phyloP scores from a whole-genome alignment of 2,888 invertebrate species.

The Drosophila ochracea region DNA sequence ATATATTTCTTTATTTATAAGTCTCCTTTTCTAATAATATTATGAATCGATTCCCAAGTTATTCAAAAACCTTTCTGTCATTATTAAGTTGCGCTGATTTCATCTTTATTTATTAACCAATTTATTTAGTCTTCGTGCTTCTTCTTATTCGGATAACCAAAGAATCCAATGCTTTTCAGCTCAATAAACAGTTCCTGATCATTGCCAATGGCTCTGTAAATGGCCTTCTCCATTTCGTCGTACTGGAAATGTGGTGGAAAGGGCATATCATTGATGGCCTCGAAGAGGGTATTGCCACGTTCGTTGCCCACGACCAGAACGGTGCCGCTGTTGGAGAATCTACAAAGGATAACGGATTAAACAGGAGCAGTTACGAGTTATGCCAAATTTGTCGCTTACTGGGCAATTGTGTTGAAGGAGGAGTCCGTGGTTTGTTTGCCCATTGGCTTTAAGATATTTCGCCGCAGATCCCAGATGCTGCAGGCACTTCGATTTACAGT shows the following conservation, averaged over 20 bases:
- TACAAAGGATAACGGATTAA: constrained; percentile 42
- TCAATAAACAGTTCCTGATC: constrained; percentile 88
- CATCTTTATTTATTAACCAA: background rate
- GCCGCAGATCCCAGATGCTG: constrained; percentile 92
- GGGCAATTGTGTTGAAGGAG: constrained; percentile 72
- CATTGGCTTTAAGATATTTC: constrained; percentile 89
- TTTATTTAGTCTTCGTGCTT: background rate
- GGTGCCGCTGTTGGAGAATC: constrained; percentile 89
- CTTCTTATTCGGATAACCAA: constrained; percentile 76
- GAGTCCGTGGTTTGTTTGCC: constrained; percentile 70
- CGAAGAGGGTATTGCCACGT: constrained; percentile 89
- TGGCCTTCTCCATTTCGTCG: constrained; percentile 88
- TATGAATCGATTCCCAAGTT: background rate
- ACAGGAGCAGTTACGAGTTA: background rate
- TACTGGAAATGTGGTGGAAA: constrained; percentile 90
- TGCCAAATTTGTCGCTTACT: constrained; percentile 70
- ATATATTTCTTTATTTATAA: background rate
- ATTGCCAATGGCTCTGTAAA: constrained; percentile 88
- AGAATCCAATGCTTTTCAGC: constrained; percentile 87
- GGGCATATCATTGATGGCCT: constrained; percentile 90
- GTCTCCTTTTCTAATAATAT: background rate
- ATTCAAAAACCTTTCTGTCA: background rate
- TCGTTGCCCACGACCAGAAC: constrained; percentile 90
- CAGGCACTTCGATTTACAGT: constrained; percentile 88
- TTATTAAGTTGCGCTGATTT: background rate